Evolutionary conservation across 2,113 vertebrate species (phyloP), one percentile per base, ranked within the genome.

Genomic region (Malurus melanocephalus): DNA sequence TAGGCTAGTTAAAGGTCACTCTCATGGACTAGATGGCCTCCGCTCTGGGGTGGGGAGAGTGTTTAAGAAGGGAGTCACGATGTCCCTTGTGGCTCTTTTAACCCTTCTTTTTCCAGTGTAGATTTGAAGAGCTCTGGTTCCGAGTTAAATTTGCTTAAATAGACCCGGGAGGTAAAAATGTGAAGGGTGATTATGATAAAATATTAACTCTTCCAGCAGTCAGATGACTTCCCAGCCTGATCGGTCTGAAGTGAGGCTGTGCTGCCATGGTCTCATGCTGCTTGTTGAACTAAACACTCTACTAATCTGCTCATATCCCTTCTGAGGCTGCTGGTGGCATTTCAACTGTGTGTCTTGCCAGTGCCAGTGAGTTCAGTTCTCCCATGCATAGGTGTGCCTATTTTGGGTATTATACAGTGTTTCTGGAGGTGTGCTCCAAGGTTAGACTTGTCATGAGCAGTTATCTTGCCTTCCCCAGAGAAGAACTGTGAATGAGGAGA

Each of bases 1-100:
- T 94, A 95, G 95, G 90, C 96, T 94, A 95, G 95, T 95, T 95
- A 96, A 96, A 97, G 95, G 97, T 97, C 96, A 95, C 93, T 94
- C 92, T 94, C 18, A 13, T 38, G 91, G 92, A 80, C 94, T 95
- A 91, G 94, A 81, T 94, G 96, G 96, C 90, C 91, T 95, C 52
- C n/a, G 92, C 93, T 11, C 12, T 87, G 82, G 74, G 56, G 38
- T 40, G 72, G 53, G 73, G 69, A 83, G 86, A 45, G 79, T 88
- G 76, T 93, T 93, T 92, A 93, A 88, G 85, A 71, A 78, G 89
- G 88, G 80, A 92, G 82, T 85, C 79, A 51, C 26, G 32, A 15
- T 49, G 56, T 84, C 73, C 62, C 59, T 72, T 78, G 59, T 64
- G 86, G 53, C 45, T 91, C 74, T 93, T 95, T 96, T 92, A 53